These are phyloP conservation scores for Eulithis prunata DNA, from an alignment of 2,888 invertebrate genomes.

Conservation along the genomic window DNA sequence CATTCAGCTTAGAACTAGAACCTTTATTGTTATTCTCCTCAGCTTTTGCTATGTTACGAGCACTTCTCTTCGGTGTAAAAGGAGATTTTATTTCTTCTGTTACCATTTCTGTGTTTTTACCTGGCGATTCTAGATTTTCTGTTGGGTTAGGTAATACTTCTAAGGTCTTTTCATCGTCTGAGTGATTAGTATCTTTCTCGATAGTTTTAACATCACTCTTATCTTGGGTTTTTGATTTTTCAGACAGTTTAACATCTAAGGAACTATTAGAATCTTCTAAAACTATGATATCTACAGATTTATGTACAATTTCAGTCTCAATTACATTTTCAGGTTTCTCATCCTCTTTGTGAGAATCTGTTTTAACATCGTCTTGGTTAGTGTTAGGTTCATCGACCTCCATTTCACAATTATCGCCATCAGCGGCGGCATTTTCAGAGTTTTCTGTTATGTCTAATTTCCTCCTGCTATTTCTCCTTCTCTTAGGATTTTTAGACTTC, in stretches of 20 bases:
- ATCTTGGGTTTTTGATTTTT: constrained; percentile 8
- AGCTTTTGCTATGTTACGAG: constrained; percentile 54
- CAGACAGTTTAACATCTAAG: constrained; percentile 29
- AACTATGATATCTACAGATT: constrained; percentile 39
- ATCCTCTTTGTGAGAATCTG: constrained; percentile 24
- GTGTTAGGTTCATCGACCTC: constrained; percentile 55
- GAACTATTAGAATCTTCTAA: constrained; percentile 51
- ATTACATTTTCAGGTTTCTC: constrained; percentile 19
- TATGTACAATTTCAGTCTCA: constrained; percentile 37
- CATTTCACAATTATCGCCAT: constrained; percentile 50
- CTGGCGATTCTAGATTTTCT: constrained; percentile 28
- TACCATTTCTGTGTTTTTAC: constrained; percentile 10
- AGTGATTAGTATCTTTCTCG: constrained; percentile 8
- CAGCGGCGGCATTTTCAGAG: constrained; percentile 35
- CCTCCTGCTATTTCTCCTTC: constrained; percentile 55
- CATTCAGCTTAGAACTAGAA: constrained; percentile 54
- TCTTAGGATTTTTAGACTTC: constrained; percentile 56
- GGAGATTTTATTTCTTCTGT: constrained; percentile 26
- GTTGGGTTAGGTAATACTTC: constrained; percentile 35
- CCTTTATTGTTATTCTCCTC: constrained; percentile 56
- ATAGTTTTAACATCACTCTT: constrained; percentile 2
- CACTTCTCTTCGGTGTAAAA: constrained; percentile 61
- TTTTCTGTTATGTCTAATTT: constrained; percentile 35
- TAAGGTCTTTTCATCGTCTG: constrained; percentile 23
- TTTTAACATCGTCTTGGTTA: constrained; percentile 38